phyloP scores from a whole-genome alignment of 2,888 invertebrate genomes.

The Nemapogon koenigi region DNA sequence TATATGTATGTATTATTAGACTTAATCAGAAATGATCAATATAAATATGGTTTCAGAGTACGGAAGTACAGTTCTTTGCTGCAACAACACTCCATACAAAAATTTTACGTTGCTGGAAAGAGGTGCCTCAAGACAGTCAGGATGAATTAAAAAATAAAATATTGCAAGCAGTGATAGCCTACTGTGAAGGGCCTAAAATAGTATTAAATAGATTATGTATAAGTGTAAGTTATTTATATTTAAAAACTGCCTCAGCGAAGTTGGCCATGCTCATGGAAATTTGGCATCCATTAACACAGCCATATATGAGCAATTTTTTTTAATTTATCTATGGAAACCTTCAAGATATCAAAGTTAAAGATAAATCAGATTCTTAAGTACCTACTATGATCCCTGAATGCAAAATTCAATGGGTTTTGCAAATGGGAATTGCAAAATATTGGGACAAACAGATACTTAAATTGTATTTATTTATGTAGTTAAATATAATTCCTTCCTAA shows the following conservation, averaged over 20 bases:
- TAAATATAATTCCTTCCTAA: no score
- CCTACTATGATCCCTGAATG: no score
- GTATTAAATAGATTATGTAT: constrained; percentile 88
- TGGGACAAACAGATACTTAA: no score
- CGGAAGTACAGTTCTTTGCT: constrained; percentile 93
- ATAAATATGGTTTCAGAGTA: constrained; percentile 72
- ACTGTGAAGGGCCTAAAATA: constrained; percentile 82
- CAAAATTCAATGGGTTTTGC: no score
- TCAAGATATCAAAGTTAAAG: no score
- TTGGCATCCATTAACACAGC: background rate
- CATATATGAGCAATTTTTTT: no score
- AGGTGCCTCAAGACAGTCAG: constrained; percentile 82
- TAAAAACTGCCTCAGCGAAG: background rate
- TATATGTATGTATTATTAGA: background rate
- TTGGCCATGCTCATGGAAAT: background rate
- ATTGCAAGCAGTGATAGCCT: constrained; percentile 76
- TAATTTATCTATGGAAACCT: no score
- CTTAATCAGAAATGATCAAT: no score
- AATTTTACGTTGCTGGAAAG: constrained; percentile 85
- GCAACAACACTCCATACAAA: constrained; percentile 90
- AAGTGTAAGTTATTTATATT: constrained; percentile 67
- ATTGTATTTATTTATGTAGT: background rate
- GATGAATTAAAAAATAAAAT: constrained; percentile 78
- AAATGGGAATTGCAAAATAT: no score
- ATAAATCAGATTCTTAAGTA: no score